Conservation (phyloP, 2,888 invertebrate genomes). For the Caradrina clavipalpis region DNA sequence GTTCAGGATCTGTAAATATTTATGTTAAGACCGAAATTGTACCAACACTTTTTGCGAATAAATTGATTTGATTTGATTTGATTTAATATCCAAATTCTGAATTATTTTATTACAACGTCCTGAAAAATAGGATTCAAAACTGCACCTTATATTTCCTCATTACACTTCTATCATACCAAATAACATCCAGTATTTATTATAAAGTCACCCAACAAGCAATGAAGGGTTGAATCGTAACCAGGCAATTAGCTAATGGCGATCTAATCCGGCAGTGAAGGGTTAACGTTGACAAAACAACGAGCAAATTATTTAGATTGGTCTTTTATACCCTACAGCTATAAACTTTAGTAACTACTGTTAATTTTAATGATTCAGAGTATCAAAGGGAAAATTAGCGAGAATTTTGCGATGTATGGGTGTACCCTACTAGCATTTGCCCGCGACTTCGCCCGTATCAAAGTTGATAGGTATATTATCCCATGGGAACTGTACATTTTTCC, state of each 20-base stretch:
- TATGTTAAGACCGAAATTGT: no score
- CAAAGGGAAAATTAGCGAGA: background rate
- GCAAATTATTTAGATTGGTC: constrained; percentile 62
- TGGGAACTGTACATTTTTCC: no score
- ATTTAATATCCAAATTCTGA: no score
- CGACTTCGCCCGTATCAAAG: background rate
- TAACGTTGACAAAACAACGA: constrained; percentile 63
- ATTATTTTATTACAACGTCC: no score
- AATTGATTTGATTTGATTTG: no score
- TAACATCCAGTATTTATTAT: constrained; percentile 25
- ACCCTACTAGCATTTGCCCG: no score
- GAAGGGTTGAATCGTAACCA: constrained; percentile 64
- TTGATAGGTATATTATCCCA: no score
- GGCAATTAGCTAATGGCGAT: constrained; percentile 71
- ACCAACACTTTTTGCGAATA: no score
- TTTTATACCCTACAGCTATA: constrained; percentile 49
- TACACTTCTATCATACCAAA: background rate
- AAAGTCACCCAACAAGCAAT: constrained; percentile 24
- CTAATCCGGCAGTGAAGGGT: constrained; percentile 67
- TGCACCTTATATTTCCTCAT: no score
- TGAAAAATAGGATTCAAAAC: no score
- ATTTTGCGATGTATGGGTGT: no score
- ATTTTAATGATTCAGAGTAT: constrained; percentile 17
- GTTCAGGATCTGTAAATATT: no score
- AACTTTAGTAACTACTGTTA: constrained; percentile 24